A percentile compares a stretch with the other conserved stretches of the same genome.
phyloP scores from a whole-genome alignment of 2,888 invertebrate genomes.

The Phalera bucephala region DNA sequence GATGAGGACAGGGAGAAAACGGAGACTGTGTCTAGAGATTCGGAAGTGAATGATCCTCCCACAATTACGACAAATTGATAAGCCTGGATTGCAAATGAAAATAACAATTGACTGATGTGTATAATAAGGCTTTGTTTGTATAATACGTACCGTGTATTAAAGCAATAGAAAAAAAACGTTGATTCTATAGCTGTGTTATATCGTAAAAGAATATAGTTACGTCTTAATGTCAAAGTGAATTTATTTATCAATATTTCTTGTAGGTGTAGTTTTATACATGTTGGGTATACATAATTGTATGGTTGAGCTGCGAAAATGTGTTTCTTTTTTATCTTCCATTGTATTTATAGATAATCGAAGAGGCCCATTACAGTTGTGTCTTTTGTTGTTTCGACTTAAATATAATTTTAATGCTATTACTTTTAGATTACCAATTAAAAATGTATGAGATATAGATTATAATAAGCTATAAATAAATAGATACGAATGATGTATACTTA shows the following conservation, averaged over 20 bases:
- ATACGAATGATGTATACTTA: no score
- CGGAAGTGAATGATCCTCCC: slow-evolving; percentile 2
- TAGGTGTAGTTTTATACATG: neutral
- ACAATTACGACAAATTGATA: slow-evolving; percentile 3
- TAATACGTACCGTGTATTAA: no score
- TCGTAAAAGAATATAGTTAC: no score
- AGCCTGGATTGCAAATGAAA: neutral
- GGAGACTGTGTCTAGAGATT: slow-evolving; percentile 1
- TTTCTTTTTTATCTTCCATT: neutral
- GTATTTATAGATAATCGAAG: neutral
- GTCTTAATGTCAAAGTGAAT: no score
- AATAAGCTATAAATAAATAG: neutral
- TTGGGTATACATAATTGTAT: neutral
- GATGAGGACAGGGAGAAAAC: slow-evolving; percentile 11
- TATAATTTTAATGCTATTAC: neutral
- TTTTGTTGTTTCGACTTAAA: neutral
- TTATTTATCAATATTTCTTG: no score
- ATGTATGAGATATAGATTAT: neutral
- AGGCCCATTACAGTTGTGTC: neutral
- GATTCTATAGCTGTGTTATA: neutral
- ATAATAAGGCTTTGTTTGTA: no score
- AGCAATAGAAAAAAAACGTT: neutral
- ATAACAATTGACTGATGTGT: slow-evolving; percentile 11
- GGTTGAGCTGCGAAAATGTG: neutral
- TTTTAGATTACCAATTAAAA: neutral